Evolutionary conservation across 64 coral and sea anemone species (phyloP).

Genomic region (Trachythela sp.): DNA sequence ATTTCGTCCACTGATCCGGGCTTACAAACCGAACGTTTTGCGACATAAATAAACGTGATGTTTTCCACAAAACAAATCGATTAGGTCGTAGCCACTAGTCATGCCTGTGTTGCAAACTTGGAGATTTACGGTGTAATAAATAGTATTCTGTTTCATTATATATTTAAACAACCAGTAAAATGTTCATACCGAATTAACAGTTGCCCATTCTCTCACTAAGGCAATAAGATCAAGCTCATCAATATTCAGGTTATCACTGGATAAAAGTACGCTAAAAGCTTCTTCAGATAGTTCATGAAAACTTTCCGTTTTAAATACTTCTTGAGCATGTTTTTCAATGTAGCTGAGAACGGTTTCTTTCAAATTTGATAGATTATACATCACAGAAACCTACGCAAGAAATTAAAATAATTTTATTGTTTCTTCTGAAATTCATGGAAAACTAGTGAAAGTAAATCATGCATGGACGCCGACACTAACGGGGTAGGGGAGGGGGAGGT

Average conservation of each 20-base stretch:
- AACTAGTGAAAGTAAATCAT: too few relatives aligned
- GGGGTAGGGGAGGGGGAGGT: too few relatives aligned
- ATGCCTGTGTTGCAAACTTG: too few relatives aligned
- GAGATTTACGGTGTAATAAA: too few relatives aligned
- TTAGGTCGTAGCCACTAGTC: too few relatives aligned
- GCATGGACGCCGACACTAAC: too few relatives aligned
- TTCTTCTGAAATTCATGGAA: too few relatives aligned
- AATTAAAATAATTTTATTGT: not conserved
- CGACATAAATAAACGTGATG: too few relatives aligned
- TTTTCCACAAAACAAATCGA: too few relatives aligned
- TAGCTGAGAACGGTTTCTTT: conserved; percentile 73
- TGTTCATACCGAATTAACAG: conserved; percentile 83
- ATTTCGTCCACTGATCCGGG: too few relatives aligned
- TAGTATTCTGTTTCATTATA: too few relatives aligned
- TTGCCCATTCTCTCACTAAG: conserved; percentile 92
- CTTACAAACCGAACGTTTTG: too few relatives aligned
- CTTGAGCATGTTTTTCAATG: conserved; percentile 72
- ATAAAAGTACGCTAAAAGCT: conserved; percentile 51
- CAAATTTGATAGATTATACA: conserved; percentile 70
- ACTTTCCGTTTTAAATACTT: conserved; percentile 90
- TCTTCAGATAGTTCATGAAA: conserved; percentile 92
- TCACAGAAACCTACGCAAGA: conserved; percentile 72
- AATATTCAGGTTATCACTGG: conserved; percentile 85
- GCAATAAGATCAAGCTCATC: conserved; percentile 76
- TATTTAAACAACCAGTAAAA: not conserved